Conservation (phyloP, 1,140 invertebrate species). For the Psix sp. region DNA sequence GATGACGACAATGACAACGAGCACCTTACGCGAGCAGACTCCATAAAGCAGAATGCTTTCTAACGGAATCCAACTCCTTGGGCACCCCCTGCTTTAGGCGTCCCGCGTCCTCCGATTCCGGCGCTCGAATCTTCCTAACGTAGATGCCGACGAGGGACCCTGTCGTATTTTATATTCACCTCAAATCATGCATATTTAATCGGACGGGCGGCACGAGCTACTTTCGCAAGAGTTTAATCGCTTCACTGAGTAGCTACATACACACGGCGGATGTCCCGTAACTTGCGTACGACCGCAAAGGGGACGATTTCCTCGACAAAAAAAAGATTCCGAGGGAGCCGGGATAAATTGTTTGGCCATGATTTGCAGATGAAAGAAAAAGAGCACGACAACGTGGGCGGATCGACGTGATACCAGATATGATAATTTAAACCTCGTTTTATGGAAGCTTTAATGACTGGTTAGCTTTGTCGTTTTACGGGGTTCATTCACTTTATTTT, state of each 20-base stretch:
- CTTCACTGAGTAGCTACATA: slow-evolving; percentile 61
- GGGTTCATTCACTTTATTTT: too few species aligned
- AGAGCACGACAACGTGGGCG: slow-evolving; percentile 10
- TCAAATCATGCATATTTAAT: slow-evolving; percentile 75
- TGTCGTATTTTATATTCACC: slow-evolving; percentile 71
- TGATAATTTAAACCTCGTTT: slow-evolving; percentile 38
- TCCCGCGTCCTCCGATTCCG: slow-evolving; percentile 37
- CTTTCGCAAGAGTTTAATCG: slow-evolving; percentile 70
- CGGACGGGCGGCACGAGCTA: slow-evolving; percentile 66
- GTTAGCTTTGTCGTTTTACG: too few species aligned
- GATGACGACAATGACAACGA: slow-evolving; percentile 58
- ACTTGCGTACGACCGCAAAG: slow-evolving; percentile 57
- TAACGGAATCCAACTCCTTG: slow-evolving; percentile 60
- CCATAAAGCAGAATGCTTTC: slow-evolving; percentile 63
- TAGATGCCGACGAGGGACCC: slow-evolving; percentile 62
- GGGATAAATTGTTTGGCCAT: slow-evolving; percentile 61
- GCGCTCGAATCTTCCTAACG: slow-evolving; percentile 56
- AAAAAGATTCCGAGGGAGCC: slow-evolving; percentile 36
- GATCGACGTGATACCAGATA: slow-evolving; percentile 18
- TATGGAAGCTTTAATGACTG: slow-evolving; percentile 32
- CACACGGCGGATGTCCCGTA: slow-evolving; percentile 58
- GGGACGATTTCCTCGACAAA: slow-evolving; percentile 52
- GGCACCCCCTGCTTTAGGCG: background rate
- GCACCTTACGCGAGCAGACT: slow-evolving; percentile 68
- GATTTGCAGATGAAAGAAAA: slow-evolving; percentile 55